Evolutionary conservation across 2,113 vertebrate genomes (phyloP).

Genomic region (Chlorocebus sabaeus): DNA sequence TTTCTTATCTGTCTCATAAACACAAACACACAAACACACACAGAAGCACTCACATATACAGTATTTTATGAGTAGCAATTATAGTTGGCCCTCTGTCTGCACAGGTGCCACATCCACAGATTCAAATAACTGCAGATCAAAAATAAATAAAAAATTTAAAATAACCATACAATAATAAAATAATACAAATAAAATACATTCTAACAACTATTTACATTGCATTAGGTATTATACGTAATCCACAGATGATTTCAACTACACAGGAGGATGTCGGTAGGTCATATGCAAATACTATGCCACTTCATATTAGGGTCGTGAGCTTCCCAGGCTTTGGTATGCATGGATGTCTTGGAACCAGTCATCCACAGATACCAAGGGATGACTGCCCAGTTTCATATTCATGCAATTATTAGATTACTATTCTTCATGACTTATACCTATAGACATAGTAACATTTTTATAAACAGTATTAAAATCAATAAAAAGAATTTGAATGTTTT

Average conservation of each 20-base stretch:
- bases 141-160: background rate
- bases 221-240: background rate
- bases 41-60: rapidly evolving
- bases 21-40: background rate
- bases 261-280: background rate
- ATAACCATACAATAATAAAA: background rate
- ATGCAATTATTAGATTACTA: background rate
- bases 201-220: background rate
- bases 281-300: background rate
- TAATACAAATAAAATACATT: background rate
- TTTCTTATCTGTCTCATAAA: background rate
- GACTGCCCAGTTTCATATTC: background rate
- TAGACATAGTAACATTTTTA: background rate
- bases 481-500: slow-evolving; percentile 19
- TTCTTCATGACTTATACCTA: background rate
- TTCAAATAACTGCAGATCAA: background rate
- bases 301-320: background rate
- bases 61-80: slow-evolving; percentile 37
- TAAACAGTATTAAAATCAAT: background rate
- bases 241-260: background rate
- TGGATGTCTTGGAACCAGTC: background rate
- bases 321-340: background rate
- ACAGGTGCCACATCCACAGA: background rate
- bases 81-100: background rate
- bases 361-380: background rate